phyloP scores from a whole-genome alignment of 1,140 invertebrate species.

The Diuraphis noxia region DNA sequence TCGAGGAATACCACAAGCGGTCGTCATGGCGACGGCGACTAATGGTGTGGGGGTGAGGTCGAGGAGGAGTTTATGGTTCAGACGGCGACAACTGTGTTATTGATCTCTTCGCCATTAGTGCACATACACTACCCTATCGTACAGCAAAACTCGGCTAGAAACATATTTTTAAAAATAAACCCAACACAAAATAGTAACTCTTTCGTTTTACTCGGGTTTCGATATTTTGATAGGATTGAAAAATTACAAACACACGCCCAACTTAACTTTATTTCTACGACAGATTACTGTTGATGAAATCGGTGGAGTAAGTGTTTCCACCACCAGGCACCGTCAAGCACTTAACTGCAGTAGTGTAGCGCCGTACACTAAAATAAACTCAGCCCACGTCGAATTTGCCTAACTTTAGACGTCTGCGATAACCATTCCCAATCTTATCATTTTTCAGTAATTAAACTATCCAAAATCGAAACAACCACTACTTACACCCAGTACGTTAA shows the following conservation, averaged over 20 bases:
- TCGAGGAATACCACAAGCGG: conserved; percentile 37
- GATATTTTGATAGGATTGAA: neutral
- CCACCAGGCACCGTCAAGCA: neutral
- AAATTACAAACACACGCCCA: neutral
- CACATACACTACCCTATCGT: conserved; percentile 10
- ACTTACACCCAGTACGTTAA: too few species aligned
- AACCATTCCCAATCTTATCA: neutral
- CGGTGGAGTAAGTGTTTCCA: neutral
- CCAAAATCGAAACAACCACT: neutral
- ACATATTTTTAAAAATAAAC: conserved; percentile 30
- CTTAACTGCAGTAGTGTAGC: neutral
- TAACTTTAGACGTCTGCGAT: neutral
- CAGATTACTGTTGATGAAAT: neutral
- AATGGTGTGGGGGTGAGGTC: neutral
- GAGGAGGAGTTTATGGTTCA: conserved; percentile 49
- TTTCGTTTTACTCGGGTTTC: neutral
- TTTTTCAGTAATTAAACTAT: neutral
- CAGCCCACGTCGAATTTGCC: too few species aligned
- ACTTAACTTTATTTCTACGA: neutral
- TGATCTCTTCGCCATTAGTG: conserved; percentile 52
- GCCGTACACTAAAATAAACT: neutral
- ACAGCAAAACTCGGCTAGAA: conserved; percentile 20
- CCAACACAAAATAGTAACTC: neutral
- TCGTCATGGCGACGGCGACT: conserved; percentile 3
- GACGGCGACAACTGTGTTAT: conserved; percentile 53